Percentiles rank a stretch among this genome's conserved stretches.
phyloP scores from a whole-genome alignment of 2,113 vertebrate species.

The Ahaetulla prasina region DNA sequence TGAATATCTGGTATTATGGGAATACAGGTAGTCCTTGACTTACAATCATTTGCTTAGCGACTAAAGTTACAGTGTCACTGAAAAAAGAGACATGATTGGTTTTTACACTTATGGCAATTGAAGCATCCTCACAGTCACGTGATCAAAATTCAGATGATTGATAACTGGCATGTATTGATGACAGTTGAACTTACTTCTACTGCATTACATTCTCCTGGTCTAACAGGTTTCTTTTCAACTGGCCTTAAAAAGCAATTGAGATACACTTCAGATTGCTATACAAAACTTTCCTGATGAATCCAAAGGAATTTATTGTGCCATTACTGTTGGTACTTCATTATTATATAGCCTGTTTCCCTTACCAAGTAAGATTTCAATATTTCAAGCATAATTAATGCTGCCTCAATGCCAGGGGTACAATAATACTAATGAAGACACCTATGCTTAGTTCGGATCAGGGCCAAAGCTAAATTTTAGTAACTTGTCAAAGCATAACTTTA shows the following conservation, averaged over 20 bases:
- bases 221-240: not conserved
- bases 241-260: not conserved
- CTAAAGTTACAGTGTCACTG: not conserved
- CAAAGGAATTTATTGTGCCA: not conserved
- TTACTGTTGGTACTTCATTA: not conserved
- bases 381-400: not conserved
- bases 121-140: not conserved
- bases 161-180: not conserved
- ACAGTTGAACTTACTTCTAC: not conserved
- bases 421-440: not conserved
- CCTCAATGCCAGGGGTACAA: not conserved
- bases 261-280: not conserved
- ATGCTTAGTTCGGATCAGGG: not conserved
- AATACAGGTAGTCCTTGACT: not conserved
- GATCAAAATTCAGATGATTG: too few relatives aligned
- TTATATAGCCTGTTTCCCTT: not conserved
- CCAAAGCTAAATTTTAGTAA: not conserved
- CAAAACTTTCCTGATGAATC: not conserved
- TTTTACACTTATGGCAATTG: not conserved
- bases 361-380: not conserved
- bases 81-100: not conserved
- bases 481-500: not conserved
- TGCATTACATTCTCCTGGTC: not conserved
- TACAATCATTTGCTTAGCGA: not conserved
- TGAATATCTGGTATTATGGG: not conserved